These are phyloP conservation scores for Falco biarmicus DNA, from an alignment of 2,797 vertebrate genomes.

Conservation along the genomic window DNA sequence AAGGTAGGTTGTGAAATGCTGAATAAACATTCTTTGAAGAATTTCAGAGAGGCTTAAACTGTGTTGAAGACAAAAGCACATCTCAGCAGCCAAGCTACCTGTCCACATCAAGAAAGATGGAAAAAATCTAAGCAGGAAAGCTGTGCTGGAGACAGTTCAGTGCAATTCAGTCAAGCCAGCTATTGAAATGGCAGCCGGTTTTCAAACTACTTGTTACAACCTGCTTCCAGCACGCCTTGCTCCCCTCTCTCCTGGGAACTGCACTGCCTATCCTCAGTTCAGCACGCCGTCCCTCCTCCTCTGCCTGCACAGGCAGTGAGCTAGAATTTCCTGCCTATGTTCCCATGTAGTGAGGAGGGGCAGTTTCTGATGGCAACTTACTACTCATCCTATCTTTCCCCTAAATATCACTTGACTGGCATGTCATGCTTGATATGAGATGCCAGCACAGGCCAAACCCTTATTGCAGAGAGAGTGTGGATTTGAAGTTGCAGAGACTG, in stretches of 20 bases:
- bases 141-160: background rate
- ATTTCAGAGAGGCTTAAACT: background rate
- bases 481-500: background rate
- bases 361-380: background rate
- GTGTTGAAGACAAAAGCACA: slow-evolving; percentile 6
- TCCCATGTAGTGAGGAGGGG: background rate
- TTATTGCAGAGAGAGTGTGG: background rate
- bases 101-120: background rate
- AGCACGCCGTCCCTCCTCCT: background rate
- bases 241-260: background rate
- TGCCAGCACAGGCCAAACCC: background rate
- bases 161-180: background rate
- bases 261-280: background rate
- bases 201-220: background rate
- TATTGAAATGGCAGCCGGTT: background rate
- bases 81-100: background rate
- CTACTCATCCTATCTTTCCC: background rate
- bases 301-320: background rate
- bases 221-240: background rate
- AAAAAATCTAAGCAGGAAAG: slow-evolving; percentile 13
- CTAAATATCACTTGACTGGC: background rate
- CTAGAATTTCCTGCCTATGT: background rate
- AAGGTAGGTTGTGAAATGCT: background rate
- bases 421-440: background rate
- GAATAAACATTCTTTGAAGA: background rate